phyloP scores from a whole-genome alignment of 2,888 invertebrate species.

The Lissocephala sabroskyi region DNA sequence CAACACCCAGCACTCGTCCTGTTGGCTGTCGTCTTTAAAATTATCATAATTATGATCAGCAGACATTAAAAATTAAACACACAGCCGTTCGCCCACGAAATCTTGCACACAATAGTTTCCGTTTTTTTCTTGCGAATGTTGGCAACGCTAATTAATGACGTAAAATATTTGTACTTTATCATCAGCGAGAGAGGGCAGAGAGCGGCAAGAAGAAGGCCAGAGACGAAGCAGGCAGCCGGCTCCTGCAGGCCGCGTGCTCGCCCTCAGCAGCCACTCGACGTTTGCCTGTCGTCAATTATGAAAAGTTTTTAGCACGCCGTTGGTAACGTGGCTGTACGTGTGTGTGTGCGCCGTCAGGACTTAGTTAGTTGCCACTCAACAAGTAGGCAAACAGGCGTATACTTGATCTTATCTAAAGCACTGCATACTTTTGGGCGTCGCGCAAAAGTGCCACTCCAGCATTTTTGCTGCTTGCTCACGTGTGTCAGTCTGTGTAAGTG shows the following conservation, averaged over 20 bases:
- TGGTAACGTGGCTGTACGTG: conserved; percentile 7
- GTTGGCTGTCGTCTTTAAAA: neutral
- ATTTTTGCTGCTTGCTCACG: conserved; percentile 14
- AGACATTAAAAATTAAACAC: too few relatives aligned
- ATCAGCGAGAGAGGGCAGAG: conserved; percentile 17
- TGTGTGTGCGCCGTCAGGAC: conserved; percentile 12
- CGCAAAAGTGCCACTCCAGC: conserved; percentile 1
- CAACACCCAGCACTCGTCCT: neutral
- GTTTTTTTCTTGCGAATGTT: too few relatives aligned
- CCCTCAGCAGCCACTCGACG: conserved; percentile 1
- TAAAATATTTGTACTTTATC: conserved; percentile 57
- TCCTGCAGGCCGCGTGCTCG: neutral
- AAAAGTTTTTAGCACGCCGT: conserved; percentile 44
- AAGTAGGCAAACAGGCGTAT: conserved; percentile 32
- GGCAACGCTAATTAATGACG: conserved; percentile 49
- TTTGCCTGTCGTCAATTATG: conserved; percentile 55
- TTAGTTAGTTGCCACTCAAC: conserved; percentile 37
- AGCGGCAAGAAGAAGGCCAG: neutral
- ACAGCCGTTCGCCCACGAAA: too few relatives aligned
- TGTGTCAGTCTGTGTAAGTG: conserved; percentile 33
- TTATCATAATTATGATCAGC: neutral
- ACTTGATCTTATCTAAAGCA: conserved; percentile 40
- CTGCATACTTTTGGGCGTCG: conserved; percentile 17
- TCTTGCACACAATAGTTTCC: conserved; percentile 36
- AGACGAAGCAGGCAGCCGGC: too few relatives aligned